Base-by-base conservation (phyloP, 2,888 invertebrate genomes). In the Anthophora plumipes region DNA sequence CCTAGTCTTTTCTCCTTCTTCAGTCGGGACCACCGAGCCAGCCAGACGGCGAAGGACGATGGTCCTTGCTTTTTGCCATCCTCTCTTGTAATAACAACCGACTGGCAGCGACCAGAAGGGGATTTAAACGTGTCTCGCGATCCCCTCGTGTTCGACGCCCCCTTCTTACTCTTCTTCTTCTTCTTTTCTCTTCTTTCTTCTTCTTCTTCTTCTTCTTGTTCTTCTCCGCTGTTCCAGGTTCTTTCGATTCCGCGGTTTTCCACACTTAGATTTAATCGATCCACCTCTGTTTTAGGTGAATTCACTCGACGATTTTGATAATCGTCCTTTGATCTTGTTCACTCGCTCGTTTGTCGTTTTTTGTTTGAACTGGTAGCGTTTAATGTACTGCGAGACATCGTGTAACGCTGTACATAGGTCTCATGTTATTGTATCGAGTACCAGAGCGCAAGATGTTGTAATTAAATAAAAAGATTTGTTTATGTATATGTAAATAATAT, bases 21-120 rank as follows among this genome's bases (percentile, higher is more conserved):
- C 57, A 22, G 43, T 48, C 22, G 59, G 80, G 70, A 79, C 81
- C 82, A 69, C 72, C 68, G 82, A 72, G 61, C 55, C 81, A 39
- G 50, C 82, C 82, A 82, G 82, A 81, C 73, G 74, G 77, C 87
- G 86, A 85, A 89, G 88, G 81, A 86, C 89, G 85, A 84, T 76
- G 82, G 84, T 80, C 79, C 85, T 76, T 60, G 83, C 85, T 86
- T 89, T 89, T 88, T 86, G 86, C 87, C 75, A 86, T 77, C 71
- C 76, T 25, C 66, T 86, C 81, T 87, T 87, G 89, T 89, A 89
- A 88, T 88, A 90, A 87, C 87, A 86, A 88, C 88, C 88, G 84
- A 81, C 72, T 69, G 77, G 67, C 54, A 66, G 37, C 64, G 48
- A 41, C 57, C 75, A 66, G 61, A 77, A 64, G 57, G 75, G 75